Evolutionary conservation across 2,113 vertebrate genomes (phyloP).

Genomic region (Uropsilus gracilis): DNA sequence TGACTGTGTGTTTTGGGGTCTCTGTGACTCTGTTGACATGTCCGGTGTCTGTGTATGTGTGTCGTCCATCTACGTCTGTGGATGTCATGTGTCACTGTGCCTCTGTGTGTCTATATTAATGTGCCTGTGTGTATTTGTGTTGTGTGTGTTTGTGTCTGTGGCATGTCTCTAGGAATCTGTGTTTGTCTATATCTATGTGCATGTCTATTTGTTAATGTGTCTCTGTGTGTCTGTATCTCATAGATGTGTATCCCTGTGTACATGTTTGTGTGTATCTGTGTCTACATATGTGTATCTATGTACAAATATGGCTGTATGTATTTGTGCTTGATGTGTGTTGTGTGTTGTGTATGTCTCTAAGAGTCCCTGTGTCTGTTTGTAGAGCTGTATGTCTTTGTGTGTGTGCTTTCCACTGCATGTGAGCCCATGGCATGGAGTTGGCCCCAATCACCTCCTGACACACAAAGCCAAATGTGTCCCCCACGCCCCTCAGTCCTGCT

Average conservation of each 20-base stretch:
- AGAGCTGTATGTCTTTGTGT: background rate
- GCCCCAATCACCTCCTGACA: background rate
- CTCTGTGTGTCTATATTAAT: background rate
- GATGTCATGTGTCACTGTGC: background rate
- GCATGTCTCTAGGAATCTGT: background rate
- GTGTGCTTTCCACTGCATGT: accelerated
- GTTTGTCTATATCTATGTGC: background rate
- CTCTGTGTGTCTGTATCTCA: background rate
- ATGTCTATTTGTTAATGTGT: background rate
- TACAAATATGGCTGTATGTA: background rate
- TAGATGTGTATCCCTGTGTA: background rate
- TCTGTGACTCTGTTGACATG: no score
- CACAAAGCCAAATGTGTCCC: accelerated
- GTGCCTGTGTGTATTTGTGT: background rate
- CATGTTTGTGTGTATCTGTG: background rate
- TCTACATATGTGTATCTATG: background rate
- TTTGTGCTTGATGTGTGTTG: background rate
- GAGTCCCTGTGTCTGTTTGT: background rate
- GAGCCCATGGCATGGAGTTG: background rate
- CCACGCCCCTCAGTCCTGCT: background rate
- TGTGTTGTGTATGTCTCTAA: background rate
- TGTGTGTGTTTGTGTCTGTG: background rate
- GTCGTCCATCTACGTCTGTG: background rate
- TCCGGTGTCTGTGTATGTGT: no score
- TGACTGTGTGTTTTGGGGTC: background rate